A percentile compares a stretch with the other conserved stretches of the same genome.
phyloP scores from a whole-genome alignment of 2,888 invertebrate genomes.

The Dioctria rufipes region DNA sequence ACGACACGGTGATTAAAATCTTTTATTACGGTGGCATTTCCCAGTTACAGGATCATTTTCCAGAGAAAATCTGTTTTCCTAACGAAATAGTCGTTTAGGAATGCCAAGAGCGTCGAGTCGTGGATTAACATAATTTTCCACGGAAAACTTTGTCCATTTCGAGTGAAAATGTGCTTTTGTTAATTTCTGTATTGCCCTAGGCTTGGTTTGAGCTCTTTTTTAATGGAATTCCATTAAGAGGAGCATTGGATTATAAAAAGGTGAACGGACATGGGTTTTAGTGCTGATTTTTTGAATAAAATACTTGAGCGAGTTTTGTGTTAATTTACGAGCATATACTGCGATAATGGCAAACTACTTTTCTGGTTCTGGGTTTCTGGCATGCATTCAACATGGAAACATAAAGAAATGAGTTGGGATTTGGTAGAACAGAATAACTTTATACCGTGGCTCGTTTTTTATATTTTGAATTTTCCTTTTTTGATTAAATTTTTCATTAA shows the following conservation, averaged over 20 bases:
- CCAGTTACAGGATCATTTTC: constrained; percentile 52
- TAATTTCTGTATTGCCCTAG: constrained; percentile 42
- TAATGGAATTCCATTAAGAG: constrained; percentile 31
- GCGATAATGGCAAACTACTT: not conserved
- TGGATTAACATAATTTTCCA: constrained; percentile 56
- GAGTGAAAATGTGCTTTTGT: constrained; percentile 41
- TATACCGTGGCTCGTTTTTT: too few relatives aligned
- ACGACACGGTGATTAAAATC: constrained; percentile 55
- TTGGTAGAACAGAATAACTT: too few relatives aligned
- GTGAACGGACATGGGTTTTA: constrained; percentile 15
- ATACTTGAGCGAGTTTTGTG: too few relatives aligned
- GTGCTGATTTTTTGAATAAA: not conserved
- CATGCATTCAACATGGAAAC: too few relatives aligned
- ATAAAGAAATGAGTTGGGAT: too few relatives aligned
- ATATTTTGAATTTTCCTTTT: too few relatives aligned
- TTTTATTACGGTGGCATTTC: constrained; percentile 53
- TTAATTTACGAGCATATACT: not conserved
- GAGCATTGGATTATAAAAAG: constrained; percentile 29
- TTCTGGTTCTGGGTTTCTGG: too few relatives aligned
- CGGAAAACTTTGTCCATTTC: constrained; percentile 38
- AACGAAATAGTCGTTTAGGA: constrained; percentile 56
- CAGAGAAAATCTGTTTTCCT: constrained; percentile 58
- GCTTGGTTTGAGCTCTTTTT: constrained; percentile 10
- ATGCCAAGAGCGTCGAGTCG: constrained; percentile 46
- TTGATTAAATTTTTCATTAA: too few relatives aligned